Conservation (phyloP, 2,113 vertebrate genomes). For the Vidua macroura region DNA sequence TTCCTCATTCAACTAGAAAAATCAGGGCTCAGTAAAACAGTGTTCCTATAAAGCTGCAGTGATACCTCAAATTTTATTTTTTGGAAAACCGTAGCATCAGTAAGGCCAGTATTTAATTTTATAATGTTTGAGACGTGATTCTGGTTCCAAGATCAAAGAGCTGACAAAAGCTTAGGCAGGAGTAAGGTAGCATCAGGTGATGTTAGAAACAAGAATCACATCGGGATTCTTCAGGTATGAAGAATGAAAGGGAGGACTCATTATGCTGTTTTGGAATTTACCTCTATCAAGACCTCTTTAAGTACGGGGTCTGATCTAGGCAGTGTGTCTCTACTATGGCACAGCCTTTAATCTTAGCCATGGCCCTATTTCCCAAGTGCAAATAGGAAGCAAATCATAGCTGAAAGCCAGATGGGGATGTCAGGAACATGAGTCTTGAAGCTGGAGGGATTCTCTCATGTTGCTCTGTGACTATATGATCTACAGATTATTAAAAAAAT, state of each 20-base stretch:
- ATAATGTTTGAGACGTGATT: background rate
- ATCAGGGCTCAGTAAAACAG: background rate
- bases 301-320: background rate
- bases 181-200: background rate
- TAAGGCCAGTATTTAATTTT: background rate
- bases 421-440: background rate
- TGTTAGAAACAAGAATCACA: background rate
- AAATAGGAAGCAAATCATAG: background rate
- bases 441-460: background rate
- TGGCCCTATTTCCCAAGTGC: background rate
- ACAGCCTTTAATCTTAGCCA: background rate
- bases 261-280: background rate
- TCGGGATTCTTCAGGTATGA: background rate
- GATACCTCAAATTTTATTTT: background rate
- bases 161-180: background rate
- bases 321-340: fast-evolving
- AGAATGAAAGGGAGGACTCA: background rate
- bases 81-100: background rate
- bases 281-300: background rate
- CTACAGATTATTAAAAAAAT: background rate
- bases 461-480: background rate
- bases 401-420: background rate
- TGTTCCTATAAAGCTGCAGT: background rate
- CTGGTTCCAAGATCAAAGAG: background rate
- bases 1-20: background rate